Base-by-base conservation (phyloP, 2,797 vertebrate genomes). In the Kryptopterus vitreolus region DNA sequence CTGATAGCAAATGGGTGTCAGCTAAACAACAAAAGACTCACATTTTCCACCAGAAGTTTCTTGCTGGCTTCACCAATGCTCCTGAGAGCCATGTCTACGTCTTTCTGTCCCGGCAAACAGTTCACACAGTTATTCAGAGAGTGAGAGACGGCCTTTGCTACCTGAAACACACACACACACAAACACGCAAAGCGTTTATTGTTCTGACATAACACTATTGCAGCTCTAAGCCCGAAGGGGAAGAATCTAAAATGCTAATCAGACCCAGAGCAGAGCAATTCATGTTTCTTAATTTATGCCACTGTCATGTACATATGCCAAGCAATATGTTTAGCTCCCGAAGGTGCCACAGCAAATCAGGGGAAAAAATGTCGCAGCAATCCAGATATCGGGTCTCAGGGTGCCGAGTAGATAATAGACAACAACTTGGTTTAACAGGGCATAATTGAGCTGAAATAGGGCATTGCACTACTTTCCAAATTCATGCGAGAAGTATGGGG, bases 81-180 rank as follows among this genome's bases (percentile, higher is more conserved):
- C 90, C 97, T 96, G 33, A 99, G 93, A 70, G 98, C 98, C 92
- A 99, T 96, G 73, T 99, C 98, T 73, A 99, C 98, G 84, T 99
- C 98, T 89, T 98, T 99, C 89, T 99, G 98, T 59, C 98, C 98
- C 12, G 98, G 98, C 76, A 99, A 94, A 90, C 97, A 99, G 86
- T 99, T 99, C 80, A 99, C 98, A 1, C 98, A 99, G 90, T 98
- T 99, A 89, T 99, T 99, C 90, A 99, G 88, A 3, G 97, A 99
- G 90, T 99, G 97, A 0, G 98, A 99, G 73, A 99, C 98, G 0
- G 97, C 96, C 92, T 99, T 99, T 82, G 98, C 98, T 88, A 99
- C 98, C 98, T 99, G 87, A 43, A 91, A 70, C 29, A 59, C 24
- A 80, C 31, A 74, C 35, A 70, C 71, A 80, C 13, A 46, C 58